phyloP scores from a whole-genome alignment of 2,113 vertebrate species.

The Perca fluviatilis region DNA sequence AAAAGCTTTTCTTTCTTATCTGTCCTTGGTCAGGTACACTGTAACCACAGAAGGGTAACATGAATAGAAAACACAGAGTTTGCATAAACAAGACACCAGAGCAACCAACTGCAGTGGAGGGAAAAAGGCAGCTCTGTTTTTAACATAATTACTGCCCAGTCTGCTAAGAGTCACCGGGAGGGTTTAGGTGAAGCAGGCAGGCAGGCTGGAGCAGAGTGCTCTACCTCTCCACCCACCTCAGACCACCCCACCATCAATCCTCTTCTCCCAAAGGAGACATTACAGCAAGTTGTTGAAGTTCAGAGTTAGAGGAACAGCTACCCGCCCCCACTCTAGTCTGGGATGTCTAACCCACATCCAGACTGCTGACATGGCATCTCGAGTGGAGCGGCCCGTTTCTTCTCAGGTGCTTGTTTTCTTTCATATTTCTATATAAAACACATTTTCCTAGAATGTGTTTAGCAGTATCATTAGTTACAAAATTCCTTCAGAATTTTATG shows the following conservation, averaged over 20 bases:
- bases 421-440: conserved; percentile 7
- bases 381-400: background rate
- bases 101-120: conserved; percentile 17
- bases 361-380: conserved; percentile 50
- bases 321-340: conserved; percentile 65
- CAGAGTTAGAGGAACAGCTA: conserved; percentile 57
- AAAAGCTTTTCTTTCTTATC: conserved; percentile 65
- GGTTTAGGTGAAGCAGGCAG: conserved; percentile 13
- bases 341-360: conserved; percentile 66
- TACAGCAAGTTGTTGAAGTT: conserved; percentile 74
- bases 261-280: conserved; percentile 67
- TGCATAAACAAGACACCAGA: conserved; percentile 62
- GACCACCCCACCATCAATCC: conserved; percentile 38
- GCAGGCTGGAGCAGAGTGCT: conserved; percentile 31
- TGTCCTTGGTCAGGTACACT: conserved; percentile 65
- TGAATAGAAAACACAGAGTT: conserved; percentile 64
- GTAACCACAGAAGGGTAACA: conserved; percentile 44
- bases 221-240: conserved; percentile 26
- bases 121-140: conserved; percentile 32
- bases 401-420: conserved; percentile 1
- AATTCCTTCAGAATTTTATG: background rate
- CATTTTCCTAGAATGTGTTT: background rate
- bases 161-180: conserved; percentile 19
- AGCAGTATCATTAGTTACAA: background rate
- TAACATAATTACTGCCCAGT: conserved; percentile 45